These are phyloP conservation scores for Platanista minor DNA, from an alignment of 2,113 vertebrate species.

Conservation along the genomic window DNA sequence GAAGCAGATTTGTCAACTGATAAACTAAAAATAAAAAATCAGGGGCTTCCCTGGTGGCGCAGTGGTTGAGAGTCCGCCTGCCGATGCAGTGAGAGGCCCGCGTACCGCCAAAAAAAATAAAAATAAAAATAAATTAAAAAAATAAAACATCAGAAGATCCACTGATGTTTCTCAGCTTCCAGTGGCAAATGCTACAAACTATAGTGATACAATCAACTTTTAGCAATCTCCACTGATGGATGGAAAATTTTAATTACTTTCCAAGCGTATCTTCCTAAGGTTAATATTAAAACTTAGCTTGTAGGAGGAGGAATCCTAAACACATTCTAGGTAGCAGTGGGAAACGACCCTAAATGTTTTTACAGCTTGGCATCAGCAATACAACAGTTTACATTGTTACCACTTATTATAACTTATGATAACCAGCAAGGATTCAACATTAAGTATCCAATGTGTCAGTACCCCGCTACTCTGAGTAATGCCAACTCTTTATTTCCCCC, in stretches of 20 bases:
- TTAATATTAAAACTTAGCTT: conserved; percentile 13
- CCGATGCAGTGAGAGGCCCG: too few species aligned
- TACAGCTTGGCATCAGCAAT: neutral
- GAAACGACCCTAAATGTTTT: neutral
- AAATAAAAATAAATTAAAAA: too few species aligned
- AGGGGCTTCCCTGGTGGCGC: too few species aligned
- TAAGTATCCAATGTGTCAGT: neutral
- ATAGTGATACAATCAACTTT: neutral
- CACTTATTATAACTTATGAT: neutral
- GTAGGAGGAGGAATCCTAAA: neutral
- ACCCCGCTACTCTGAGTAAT: neutral
- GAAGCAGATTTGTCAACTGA: neutral
- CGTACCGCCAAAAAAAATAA: too few species aligned
- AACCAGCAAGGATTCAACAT: neutral
- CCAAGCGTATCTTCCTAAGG: neutral
- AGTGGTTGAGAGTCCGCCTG: too few species aligned
- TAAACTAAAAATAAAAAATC: neutral
- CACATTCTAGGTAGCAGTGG: neutral
- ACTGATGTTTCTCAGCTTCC: neutral
- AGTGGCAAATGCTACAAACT: neutral
- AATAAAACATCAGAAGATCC: neutral
- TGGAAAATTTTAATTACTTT: neutral
- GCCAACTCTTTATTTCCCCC: neutral
- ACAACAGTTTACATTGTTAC: neutral
- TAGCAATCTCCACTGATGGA: neutral